A percentile compares a stretch with the other conserved stretches of the same genome.
Evolutionary conservation across 2,797 vertebrate species (phyloP).

Genomic region (Helarctos malayanus): DNA sequence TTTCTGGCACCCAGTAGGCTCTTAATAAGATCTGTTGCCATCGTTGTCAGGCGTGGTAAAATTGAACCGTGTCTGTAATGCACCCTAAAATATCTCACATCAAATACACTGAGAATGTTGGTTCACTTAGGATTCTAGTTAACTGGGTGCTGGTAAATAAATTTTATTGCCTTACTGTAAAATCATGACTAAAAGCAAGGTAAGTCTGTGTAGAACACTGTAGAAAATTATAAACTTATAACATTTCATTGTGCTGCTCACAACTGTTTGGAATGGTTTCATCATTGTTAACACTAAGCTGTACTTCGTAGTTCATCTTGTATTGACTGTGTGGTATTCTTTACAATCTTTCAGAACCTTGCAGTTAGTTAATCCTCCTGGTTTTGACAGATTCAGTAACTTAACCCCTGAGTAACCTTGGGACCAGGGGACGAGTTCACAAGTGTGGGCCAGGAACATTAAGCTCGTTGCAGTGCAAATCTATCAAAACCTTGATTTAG

Average conservation of each 20-base stretch:
- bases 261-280: slow-evolving; percentile 2
- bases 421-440: background rate
- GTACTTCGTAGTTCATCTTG: background rate
- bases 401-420: background rate
- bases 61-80: background rate
- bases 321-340: background rate
- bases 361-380: background rate
- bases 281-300: background rate
- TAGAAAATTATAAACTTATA: background rate
- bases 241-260: background rate
- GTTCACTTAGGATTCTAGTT: slow-evolving; percentile 4
- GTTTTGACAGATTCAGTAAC: background rate
- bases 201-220: background rate
- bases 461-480: background rate
- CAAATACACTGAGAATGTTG: background rate
- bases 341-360: background rate
- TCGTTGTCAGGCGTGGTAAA: background rate
- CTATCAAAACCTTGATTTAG: background rate
- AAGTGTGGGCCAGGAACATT: background rate
- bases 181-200: slow-evolving; percentile 41
- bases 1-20: background rate
- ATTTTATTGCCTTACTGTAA: slow-evolving; percentile 14
- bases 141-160: slow-evolving; percentile 17
- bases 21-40: background rate
- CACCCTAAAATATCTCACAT: background rate